These are phyloP conservation scores for Graptemys geographica DNA, from an alignment of 2,797 vertebrate genomes.

Conservation along the genomic window DNA sequence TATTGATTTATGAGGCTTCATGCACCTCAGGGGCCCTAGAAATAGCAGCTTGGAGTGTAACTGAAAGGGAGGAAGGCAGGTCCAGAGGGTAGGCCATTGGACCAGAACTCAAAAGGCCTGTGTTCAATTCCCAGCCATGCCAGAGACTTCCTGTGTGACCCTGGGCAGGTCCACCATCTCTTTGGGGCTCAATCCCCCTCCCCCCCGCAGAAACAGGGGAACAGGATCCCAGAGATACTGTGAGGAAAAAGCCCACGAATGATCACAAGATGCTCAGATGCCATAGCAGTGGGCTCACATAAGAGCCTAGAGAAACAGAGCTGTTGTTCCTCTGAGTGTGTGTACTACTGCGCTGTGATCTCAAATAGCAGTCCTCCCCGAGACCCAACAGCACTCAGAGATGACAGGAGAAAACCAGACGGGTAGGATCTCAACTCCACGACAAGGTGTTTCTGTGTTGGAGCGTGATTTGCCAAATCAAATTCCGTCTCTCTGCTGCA, in stretches of 20 bases:
- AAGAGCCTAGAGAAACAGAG: background rate
- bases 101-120: no score
- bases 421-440: background rate
- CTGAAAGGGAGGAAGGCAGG: background rate
- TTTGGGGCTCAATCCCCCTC: no score
- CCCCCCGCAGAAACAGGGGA: no score
- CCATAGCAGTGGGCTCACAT: no score
- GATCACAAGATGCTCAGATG: no score
- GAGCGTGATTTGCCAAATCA: background rate
- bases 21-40: background rate
- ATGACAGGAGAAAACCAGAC: background rate
- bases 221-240: no score
- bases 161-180: no score
- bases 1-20: background rate
- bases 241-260: no score
- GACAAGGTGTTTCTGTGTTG: background rate
- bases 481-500: background rate
- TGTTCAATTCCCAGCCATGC: no score
- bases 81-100: no score
- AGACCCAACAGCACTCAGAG: background rate
- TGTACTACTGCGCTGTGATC: background rate
- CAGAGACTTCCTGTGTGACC: no score
- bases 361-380: background rate
- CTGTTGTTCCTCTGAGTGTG: background rate
- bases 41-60: accelerated